Percentiles rank a stretch among this genome's conserved stretches.
phyloP scores from a whole-genome alignment of 1,140 invertebrate genomes.

The Lutraria rhynchaena region DNA sequence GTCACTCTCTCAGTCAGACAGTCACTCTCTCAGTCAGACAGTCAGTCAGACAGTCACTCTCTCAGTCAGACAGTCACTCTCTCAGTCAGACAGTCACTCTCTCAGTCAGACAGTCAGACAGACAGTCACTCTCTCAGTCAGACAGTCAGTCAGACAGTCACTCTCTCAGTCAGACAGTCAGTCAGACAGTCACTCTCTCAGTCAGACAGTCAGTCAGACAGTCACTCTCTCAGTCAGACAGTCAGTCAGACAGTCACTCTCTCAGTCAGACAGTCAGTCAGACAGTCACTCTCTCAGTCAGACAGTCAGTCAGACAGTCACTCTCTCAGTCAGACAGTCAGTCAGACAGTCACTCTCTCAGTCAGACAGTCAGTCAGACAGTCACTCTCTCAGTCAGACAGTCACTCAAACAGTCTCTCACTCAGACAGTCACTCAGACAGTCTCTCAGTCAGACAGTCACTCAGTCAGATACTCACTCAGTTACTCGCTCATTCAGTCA shows the following conservation, averaged over 20 bases:
- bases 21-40: constrained; percentile 56
- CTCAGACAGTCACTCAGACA: constrained; percentile 51
- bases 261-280: constrained; percentile 55
- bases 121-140: constrained; percentile 56
- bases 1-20: constrained; percentile 57
- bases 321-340: constrained; percentile 51
- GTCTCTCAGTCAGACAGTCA: too few relatives aligned
- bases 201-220: constrained; percentile 45
- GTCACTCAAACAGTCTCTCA: constrained; percentile 51
- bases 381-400: constrained; percentile 56
- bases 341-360: constrained; percentile 37
- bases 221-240: constrained; percentile 32
- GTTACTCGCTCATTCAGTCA: too few relatives aligned
- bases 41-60: constrained; percentile 55
- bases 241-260: constrained; percentile 24
- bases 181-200: constrained; percentile 35
- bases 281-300: constrained; percentile 60
- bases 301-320: constrained; percentile 10
- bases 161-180: constrained; percentile 46
- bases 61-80: constrained; percentile 55
- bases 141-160: constrained; percentile 53
- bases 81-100: constrained; percentile 53
- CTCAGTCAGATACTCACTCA: too few relatives aligned
- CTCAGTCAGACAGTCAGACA: constrained; percentile 53
- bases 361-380: constrained; percentile 47